Evolutionary conservation across 2,113 vertebrate genomes (phyloP), one percentile per base, ranked within the genome.

Genomic region (Verasper variegatus): DNA sequence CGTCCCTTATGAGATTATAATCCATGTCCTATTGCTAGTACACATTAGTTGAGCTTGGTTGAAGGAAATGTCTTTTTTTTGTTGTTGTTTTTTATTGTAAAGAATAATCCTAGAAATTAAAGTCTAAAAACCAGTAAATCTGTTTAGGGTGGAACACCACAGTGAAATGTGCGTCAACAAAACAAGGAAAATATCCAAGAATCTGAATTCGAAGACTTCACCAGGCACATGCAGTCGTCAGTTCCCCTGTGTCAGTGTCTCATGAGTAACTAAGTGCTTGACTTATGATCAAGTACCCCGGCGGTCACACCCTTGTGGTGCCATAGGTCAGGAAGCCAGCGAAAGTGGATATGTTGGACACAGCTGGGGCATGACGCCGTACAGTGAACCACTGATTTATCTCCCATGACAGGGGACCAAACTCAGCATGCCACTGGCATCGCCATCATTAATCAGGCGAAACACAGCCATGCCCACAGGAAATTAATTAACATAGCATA

Each of bases 401-500:
- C 84, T 90, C 60, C 61, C 23, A 40, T 86, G 88, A 91, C 84
- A 83, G 78, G 75, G 75, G 74, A 84, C 79, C 84, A 72, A 71
- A 82, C 82, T 84, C 71, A 73, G 83, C 85, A 87, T 78, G 85
- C 83, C 82, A 86, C 81, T 81, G 77, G 76, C 84, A 78, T 88
- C 65, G 42, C 73, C 75, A 42, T 81, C 90, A 93, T 94, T 92
- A 93, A 94, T 94, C 92, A 93, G 83, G 74, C 76, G 26, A 77
- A 76, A 80, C 80, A 76, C 76, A 71, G 76, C 66, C 83, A 70
- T 83, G 82, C 82, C 81, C 85, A 71, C 65, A 86, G 89, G 84
- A 92, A 93, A 93, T 92, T 90, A 94, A 93, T 94, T 87, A 93
- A 90, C 89, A 90, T 87, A 88, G 74, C 79, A 78, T 35, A 74